Percentiles rank a stretch among this genome's conserved stretches.
Evolutionary conservation across 2,113 vertebrate species (phyloP).

Genomic region (Prunella himalayana): DNA sequence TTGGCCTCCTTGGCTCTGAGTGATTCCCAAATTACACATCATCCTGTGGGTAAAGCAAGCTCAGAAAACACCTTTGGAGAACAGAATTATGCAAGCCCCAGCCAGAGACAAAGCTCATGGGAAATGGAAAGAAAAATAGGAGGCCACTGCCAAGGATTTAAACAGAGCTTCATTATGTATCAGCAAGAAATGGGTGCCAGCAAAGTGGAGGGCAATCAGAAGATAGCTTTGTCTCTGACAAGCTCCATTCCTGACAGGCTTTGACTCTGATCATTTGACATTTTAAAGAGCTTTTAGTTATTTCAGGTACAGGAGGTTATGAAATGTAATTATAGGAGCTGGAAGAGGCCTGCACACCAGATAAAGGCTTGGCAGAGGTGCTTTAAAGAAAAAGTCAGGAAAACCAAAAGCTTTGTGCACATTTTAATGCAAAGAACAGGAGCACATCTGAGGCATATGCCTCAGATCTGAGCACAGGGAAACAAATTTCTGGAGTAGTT

Average conservation of each 20-base stretch:
- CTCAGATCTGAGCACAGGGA: background rate
- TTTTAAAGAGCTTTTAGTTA: conserved; percentile 45
- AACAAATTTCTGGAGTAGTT: background rate
- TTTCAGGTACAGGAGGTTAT: background rate
- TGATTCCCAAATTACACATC: fast-evolving
- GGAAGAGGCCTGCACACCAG: background rate
- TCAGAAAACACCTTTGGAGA: background rate
- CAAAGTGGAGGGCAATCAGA: background rate
- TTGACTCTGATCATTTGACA: conserved; percentile 22
- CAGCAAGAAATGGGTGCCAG: conserved; percentile 2
- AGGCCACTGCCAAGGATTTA: background rate
- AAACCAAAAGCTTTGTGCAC: background rate
- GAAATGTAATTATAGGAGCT: conserved; percentile 3
- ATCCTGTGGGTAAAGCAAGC: background rate
- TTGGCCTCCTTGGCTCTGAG: background rate
- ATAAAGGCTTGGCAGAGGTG: background rate
- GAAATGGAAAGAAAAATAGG: background rate
- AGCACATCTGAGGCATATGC: background rate
- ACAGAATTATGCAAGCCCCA: background rate
- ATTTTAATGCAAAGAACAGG: background rate
- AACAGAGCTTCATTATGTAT: background rate
- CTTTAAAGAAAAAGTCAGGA: background rate
- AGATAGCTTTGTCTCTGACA: conserved; percentile 28
- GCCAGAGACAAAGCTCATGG: background rate
- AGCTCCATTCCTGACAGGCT: conserved; percentile 4